These are phyloP conservation scores for Sebastiscus tertius DNA, from an alignment of 2,797 vertebrate genomes.

Conservation along the genomic window DNA sequence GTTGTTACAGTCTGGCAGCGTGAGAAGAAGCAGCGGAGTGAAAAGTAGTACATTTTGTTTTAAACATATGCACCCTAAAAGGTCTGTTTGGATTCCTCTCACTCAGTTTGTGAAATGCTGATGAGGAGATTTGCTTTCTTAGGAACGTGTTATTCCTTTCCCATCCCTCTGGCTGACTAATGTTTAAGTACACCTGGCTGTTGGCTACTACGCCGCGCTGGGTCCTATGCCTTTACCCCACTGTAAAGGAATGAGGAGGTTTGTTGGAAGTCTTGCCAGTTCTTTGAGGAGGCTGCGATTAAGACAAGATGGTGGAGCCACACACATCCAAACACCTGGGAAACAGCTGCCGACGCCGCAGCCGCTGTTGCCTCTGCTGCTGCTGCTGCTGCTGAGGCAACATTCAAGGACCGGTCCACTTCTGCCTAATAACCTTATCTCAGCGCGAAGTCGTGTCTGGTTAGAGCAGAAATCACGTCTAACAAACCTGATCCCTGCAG, in stretches of 20 bases:
- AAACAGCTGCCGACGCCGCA: conserved; percentile 67
- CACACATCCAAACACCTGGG: conserved; percentile 82
- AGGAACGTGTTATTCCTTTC: conserved; percentile 43
- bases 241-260: conserved; percentile 65
- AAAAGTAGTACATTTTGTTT: conserved; percentile 32
- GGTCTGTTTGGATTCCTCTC: conserved; percentile 34
- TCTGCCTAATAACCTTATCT: conserved; percentile 40
- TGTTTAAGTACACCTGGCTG: conserved; percentile 68
- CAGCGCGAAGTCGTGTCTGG: not conserved
- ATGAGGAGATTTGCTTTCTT: conserved; percentile 53
- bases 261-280: conserved; percentile 80
- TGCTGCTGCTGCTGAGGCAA: conserved; percentile 54
- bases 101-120: conserved; percentile 52
- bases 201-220: conserved; percentile 40
- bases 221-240: conserved; percentile 65
- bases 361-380: conserved; percentile 30
- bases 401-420: conserved; percentile 40
- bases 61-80: not conserved
- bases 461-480: conserved; percentile 19
- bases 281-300: conserved; percentile 73
- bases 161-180: conserved; percentile 59
- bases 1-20: conserved; percentile 14
- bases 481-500: conserved; percentile 4
- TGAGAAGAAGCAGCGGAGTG: conserved; percentile 22
- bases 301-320: conserved; percentile 76